phyloP scores from a whole-genome alignment of 2,113 vertebrate species.

The Petrocephalus microphthalmus region DNA sequence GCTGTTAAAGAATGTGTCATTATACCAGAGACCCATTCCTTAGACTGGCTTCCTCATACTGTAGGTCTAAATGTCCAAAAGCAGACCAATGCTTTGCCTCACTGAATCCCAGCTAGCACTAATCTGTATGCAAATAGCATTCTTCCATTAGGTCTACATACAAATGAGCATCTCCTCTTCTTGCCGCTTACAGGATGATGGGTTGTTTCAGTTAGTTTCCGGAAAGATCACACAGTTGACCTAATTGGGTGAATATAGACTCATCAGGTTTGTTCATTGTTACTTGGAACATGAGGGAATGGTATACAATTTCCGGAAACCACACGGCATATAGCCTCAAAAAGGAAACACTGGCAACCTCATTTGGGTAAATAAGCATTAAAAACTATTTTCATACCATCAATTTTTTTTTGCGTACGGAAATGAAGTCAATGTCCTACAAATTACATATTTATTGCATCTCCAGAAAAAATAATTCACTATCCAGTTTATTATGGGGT shows the following conservation, averaged over 20 bases:
- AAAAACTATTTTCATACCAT: not conserved
- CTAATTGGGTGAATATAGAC: not conserved
- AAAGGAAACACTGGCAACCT: not conserved
- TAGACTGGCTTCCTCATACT: not conserved
- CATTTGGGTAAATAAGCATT: not conserved
- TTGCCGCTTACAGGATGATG: not conserved
- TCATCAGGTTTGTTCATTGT: not conserved
- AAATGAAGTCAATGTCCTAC: not conserved
- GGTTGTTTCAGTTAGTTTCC: not conserved
- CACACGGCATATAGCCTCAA: not conserved
- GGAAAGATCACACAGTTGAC: not conserved
- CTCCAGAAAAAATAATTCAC: not conserved
- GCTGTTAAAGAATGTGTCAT: not conserved
- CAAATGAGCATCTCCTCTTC: not conserved
- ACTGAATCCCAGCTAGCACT: not conserved
- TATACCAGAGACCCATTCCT: not conserved
- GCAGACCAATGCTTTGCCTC: not conserved
- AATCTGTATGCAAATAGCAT: conserved; percentile 9
- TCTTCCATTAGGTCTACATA: not conserved
- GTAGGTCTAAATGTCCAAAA: not conserved
- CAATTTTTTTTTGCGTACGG: not conserved
- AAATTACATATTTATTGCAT: not conserved
- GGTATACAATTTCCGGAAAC: not conserved
- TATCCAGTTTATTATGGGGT: not conserved
- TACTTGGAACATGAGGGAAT: not conserved